phyloP scores from a whole-genome alignment of 2,113 vertebrate genomes.

The Dicaeum eximium region DNA sequence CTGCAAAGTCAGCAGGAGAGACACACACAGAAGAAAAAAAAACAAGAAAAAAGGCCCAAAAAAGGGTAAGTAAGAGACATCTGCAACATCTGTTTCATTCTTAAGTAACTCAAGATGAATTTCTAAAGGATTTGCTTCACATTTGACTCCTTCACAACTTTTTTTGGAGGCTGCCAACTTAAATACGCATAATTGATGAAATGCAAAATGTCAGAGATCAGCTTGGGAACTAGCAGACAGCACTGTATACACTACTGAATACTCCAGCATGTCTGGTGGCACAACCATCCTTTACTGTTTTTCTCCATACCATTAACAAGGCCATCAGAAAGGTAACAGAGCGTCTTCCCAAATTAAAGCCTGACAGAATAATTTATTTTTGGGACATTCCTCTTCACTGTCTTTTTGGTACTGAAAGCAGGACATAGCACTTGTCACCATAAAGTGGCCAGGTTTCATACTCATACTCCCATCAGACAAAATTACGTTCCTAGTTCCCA shows the following conservation, averaged over 20 bases:
- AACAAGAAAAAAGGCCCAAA: background rate
- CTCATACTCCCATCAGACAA: background rate
- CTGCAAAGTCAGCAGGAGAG: background rate
- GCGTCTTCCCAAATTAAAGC: background rate
- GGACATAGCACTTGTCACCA: background rate
- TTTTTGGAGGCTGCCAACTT: background rate
- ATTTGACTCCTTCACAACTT: background rate
- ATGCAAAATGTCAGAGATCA: background rate
- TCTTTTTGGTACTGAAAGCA: background rate
- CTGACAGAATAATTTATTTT: background rate
- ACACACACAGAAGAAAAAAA: fast-evolving
- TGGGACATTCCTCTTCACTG: background rate
- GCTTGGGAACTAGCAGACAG: background rate
- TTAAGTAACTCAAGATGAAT: background rate
- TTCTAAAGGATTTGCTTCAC: background rate
- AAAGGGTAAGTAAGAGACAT: background rate
- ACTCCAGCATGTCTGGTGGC: background rate
- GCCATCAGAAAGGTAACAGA: background rate
- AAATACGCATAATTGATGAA: fast-evolving
- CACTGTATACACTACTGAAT: too few species aligned
- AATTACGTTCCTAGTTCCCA: background rate
- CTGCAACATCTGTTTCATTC: background rate
- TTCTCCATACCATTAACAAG: background rate
- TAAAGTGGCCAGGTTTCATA: background rate
- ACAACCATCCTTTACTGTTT: background rate